These are phyloP conservation scores for Danio aesculapii DNA, from an alignment of 2,797 vertebrate species.

Conservation along the genomic window DNA sequence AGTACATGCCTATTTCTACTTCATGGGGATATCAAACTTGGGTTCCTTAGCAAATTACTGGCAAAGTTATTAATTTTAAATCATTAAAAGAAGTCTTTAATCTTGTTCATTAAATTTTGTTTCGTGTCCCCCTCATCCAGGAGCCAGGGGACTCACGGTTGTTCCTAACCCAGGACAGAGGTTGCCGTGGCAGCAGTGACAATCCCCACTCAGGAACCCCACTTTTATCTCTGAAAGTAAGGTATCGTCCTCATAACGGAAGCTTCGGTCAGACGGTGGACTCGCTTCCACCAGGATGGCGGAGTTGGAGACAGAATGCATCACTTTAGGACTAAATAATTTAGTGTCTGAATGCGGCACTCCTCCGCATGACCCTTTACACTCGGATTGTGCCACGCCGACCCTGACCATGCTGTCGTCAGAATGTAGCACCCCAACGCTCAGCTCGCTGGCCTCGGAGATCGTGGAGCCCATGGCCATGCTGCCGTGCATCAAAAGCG, in stretches of 20 bases:
- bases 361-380: slow-evolving; percentile 72
- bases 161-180: slow-evolving; percentile 56
- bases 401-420: slow-evolving; percentile 74
- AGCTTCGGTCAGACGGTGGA: slow-evolving; percentile 39
- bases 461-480: slow-evolving; percentile 77
- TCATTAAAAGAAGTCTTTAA: neutral
- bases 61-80: neutral
- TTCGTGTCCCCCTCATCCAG: slow-evolving; percentile 38
- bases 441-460: slow-evolving; percentile 76
- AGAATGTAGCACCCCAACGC: slow-evolving; percentile 74
- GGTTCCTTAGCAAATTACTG: neutral
- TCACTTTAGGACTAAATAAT: slow-evolving; percentile 68
- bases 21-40: neutral
- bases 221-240: slow-evolving; percentile 38
- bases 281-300: slow-evolving; percentile 70
- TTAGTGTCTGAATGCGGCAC: slow-evolving; percentile 72
- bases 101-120: neutral
- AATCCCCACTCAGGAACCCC: slow-evolving; percentile 28
- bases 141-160: slow-evolving; percentile 38
- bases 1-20: too few relatives aligned
- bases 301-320: slow-evolving; percentile 78
- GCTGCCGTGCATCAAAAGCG: slow-evolving; percentile 81
- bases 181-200: slow-evolving; percentile 9
- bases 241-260: slow-evolving; percentile 41
- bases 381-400: slow-evolving; percentile 54